phyloP scores from a whole-genome alignment of 2,888 invertebrate genomes.

The Ophioninae sp. region DNA sequence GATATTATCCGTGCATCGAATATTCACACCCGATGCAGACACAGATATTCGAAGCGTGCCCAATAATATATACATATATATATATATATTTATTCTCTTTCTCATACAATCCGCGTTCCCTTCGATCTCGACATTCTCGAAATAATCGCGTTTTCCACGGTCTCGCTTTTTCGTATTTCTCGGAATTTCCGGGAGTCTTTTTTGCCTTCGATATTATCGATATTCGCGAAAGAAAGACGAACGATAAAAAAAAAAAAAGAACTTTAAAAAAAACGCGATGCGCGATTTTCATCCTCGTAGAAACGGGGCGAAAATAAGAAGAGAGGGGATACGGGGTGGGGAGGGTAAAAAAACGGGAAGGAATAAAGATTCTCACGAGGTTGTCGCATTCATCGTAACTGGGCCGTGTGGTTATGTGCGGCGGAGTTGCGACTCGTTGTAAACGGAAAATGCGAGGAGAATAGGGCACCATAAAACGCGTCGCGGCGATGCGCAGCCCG shows the following conservation, averaged over 20 bases:
- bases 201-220: constrained; percentile 11
- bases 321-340: constrained; percentile 11
- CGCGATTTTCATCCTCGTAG: neutral
- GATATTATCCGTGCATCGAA: neutral
- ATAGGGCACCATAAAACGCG: constrained; percentile 49
- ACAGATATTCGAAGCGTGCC: neutral
- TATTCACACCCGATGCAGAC: neutral
- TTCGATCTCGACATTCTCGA: neutral
- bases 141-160: neutral
- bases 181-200: neutral
- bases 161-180: neutral
- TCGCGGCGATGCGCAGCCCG: constrained; percentile 36
- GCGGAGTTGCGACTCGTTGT: constrained; percentile 35
- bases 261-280: neutral
- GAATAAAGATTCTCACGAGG: constrained; percentile 28
- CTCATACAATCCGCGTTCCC: neutral
- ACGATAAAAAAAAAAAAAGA: neutral
- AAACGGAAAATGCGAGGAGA: constrained; percentile 59
- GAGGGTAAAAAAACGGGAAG: neutral
- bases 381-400: constrained; percentile 43
- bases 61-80: neutral
- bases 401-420: constrained; percentile 14
- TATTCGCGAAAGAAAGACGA: constrained; percentile 5
- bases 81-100: neutral
- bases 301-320: neutral